Conservation (phyloP, 2,113 vertebrate species). For the Xyrauchen texanus region DNA sequence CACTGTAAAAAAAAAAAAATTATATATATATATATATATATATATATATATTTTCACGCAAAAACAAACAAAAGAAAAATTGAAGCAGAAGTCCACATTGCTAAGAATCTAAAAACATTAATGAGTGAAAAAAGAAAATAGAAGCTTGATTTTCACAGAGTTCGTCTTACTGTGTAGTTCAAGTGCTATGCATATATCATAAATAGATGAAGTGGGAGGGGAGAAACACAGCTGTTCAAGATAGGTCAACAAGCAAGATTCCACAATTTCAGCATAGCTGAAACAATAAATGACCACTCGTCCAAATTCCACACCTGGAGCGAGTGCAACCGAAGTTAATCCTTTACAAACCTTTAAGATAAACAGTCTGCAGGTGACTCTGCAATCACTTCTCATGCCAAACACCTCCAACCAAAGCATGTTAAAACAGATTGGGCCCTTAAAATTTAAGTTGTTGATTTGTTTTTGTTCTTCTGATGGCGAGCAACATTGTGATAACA, state of each 20-base stretch:
- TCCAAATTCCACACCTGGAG: constrained; percentile 61
- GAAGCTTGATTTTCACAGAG: constrained; percentile 47
- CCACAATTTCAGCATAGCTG: constrained; percentile 74
- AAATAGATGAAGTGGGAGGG: constrained; percentile 74
- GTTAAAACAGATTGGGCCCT: constrained; percentile 68
- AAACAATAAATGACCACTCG: constrained; percentile 69
- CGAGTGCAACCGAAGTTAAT: constrained; percentile 52
- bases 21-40: constrained; percentile 44
- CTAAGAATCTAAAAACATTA: constrained; percentile 62
- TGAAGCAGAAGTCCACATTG: constrained; percentile 71
- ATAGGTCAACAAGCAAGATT: constrained; percentile 72
- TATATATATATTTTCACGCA: too few relatives aligned
- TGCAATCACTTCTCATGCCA: constrained; percentile 57
- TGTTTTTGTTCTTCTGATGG: constrained; percentile 25
- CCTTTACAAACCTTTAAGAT: constrained; percentile 67
- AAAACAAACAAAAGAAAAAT: too few relatives aligned
- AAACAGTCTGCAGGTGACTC: constrained; percentile 57
- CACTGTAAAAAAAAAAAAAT: constrained; percentile 72
- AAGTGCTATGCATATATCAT: constrained; percentile 78
- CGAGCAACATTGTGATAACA: constrained; percentile 48
- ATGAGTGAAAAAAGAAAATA: constrained; percentile 43
- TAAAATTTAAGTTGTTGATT: constrained; percentile 61
- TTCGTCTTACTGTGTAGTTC: constrained; percentile 60
- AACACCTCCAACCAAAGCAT: constrained; percentile 67
- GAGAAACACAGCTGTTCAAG: constrained; percentile 55